These are phyloP conservation scores for Scaptomyza flava DNA, from an alignment of 2,888 invertebrate species.

Conservation along the genomic window DNA sequence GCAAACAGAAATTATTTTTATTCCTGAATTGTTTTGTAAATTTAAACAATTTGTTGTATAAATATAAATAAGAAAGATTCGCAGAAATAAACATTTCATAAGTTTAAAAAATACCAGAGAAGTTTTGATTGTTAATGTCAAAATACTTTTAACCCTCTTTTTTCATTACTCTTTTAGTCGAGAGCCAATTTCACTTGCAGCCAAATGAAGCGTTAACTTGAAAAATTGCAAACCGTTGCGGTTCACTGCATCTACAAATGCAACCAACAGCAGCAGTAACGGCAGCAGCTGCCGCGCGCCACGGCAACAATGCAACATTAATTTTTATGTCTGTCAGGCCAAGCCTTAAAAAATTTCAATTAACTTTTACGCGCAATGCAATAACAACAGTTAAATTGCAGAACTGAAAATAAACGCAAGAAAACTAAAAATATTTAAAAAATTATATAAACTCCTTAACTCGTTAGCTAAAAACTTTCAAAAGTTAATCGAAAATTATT, in stretches of 20 bases:
- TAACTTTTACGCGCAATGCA: slow-evolving; percentile 57
- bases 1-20: slow-evolving; percentile 50
- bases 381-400: slow-evolving; percentile 26
- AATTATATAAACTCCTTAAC: no score
- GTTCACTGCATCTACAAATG: slow-evolving; percentile 63
- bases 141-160: slow-evolving; percentile 9
- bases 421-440: slow-evolving; percentile 1
- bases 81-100: slow-evolving; percentile 12
- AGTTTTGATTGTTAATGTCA: slow-evolving; percentile 28
- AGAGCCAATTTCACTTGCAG: slow-evolving; percentile 65
- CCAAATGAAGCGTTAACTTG: slow-evolving; percentile 75
- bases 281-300: slow-evolving; percentile 25
- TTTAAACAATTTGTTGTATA: slow-evolving; percentile 18
- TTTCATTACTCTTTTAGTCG: background rate
- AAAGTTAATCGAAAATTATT: background rate
- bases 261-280: slow-evolving; percentile 18
- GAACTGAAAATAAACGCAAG: background rate
- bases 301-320: slow-evolving; percentile 58
- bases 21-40: slow-evolving; percentile 14
- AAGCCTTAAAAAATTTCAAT: slow-evolving; percentile 72
- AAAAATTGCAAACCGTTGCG: slow-evolving; percentile 73
- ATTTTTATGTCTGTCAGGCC: slow-evolving; percentile 48
- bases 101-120: slow-evolving; percentile 14
- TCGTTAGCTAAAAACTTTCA: no score
- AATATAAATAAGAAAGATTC: slow-evolving; percentile 2